phyloP scores from a whole-genome alignment of 1,140 invertebrate species.

The Euura lappo region DNA sequence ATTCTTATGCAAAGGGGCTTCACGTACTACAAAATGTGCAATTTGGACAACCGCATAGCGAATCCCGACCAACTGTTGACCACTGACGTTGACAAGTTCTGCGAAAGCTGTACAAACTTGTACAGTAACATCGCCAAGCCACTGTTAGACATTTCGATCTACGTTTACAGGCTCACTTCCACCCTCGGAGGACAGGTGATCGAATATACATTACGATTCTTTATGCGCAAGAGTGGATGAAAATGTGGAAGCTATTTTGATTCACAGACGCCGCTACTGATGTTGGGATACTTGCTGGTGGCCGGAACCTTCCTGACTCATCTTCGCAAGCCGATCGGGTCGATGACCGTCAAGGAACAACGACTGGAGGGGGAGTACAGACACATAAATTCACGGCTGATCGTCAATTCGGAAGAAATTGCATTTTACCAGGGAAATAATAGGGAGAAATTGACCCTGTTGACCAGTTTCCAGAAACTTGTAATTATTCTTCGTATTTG shows the following conservation, averaged over 20 bases:
- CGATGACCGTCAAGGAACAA: slow-evolving; percentile 92
- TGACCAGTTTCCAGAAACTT: slow-evolving; percentile 89
- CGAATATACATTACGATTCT: slow-evolving; percentile 36
- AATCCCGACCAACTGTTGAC: slow-evolving; percentile 97
- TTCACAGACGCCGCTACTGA: slow-evolving; percentile 78
- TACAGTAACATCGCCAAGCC: slow-evolving; percentile 99
- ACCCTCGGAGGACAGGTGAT: slow-evolving; percentile 80
- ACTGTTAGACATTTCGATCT: slow-evolving; percentile 91
- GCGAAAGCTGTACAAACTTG: slow-evolving; percentile 90
- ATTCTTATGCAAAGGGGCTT: slow-evolving; percentile 75
- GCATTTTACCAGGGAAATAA: slow-evolving; percentile 95
- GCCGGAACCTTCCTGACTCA: slow-evolving; percentile 83
- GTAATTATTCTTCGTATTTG: slow-evolving; percentile 54
- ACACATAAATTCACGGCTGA: slow-evolving; percentile 94
- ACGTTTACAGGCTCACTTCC: slow-evolving; percentile 87
- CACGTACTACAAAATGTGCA: slow-evolving; percentile 97
- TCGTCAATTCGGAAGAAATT: slow-evolving; percentile 97
- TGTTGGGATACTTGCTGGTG: slow-evolving; percentile 85
- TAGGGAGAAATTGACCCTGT: slow-evolving; percentile 86
- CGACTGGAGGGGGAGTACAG: slow-evolving; percentile 97
- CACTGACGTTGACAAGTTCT: slow-evolving; percentile 97
- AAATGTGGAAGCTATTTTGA: too few relatives aligned
- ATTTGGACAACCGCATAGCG: slow-evolving; percentile 91
- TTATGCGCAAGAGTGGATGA: too few relatives aligned
- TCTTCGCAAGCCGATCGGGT: slow-evolving; percentile 83